Evolutionary conservation across 2,797 vertebrate species (phyloP), one percentile per base, ranked within the genome.

Genomic region (Leptoclinus maculatus): DNA sequence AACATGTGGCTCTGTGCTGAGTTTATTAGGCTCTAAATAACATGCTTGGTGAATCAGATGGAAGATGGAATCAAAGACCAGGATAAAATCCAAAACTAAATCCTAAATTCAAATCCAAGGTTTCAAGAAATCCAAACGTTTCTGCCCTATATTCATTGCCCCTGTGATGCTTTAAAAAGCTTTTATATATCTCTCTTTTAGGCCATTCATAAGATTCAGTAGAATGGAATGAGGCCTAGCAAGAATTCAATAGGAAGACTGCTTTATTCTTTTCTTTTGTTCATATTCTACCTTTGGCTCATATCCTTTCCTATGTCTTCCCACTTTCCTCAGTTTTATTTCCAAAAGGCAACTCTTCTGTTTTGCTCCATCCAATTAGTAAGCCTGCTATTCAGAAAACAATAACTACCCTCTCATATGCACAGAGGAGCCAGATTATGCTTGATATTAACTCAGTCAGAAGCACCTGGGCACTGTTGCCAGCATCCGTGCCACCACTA

Each of bases 381-480:
- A 23, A 32, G 14, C 41, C 2, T 45, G 9, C 14, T 69, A 0
- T 57, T 69, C 34, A 57, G 11, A 43, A 25, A 64, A 79, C 29
- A 29, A 29, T 29, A 64, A 63, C 54, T 57, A 38, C 17, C 4
- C 11, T 6, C 19, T 21, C 45, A 9, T 6, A 16, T 8, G 21
- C 32, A 34, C 41, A 76, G 10, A 60, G 10, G 29, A 79, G 57
- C 8, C 57, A 66, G 54, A 74, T 53, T 21, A 51, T 27, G 10
- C 25, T 66, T 38, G 3, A 25, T 56, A 14, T 58, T 60, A n/a
- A 36, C 14, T 69, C 13, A 57, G n/a, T 82, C 25, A 21, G 14
- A 6, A 7, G 0, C n/a, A 68, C 34, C 57, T 74, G 21, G 34
- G 54, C 39, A 49, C 34, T 66, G 54, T 66, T 39, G 13, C 17